Evolutionary conservation across 2,888 invertebrate genomes (phyloP).

Genomic region (Euplagia quadripunctaria): DNA sequence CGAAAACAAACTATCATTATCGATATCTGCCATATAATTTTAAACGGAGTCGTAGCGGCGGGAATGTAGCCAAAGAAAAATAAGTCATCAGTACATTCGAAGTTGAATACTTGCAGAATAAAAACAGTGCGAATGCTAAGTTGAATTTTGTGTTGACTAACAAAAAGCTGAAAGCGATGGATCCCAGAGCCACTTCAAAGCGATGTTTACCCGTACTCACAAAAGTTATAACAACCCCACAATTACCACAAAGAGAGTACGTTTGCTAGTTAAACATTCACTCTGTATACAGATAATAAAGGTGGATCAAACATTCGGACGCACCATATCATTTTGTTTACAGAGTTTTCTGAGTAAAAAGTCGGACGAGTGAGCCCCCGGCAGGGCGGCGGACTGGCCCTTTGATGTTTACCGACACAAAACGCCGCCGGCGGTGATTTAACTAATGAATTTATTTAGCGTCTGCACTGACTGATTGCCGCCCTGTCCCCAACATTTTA

Average conservation of each 20-base stretch:
- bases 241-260: slow-evolving; percentile 76
- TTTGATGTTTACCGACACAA: slow-evolving; percentile 87
- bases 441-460: slow-evolving; percentile 89
- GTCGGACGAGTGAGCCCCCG: slow-evolving; percentile 81
- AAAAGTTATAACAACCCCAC: slow-evolving; percentile 71
- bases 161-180: slow-evolving; percentile 17
- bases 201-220: slow-evolving; percentile 61
- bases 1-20: slow-evolving; percentile 60
- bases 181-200: slow-evolving; percentile 57
- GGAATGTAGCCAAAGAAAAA: slow-evolving; percentile 42
- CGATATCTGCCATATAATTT: slow-evolving; percentile 57
- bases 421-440: slow-evolving; percentile 87
- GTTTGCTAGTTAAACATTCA: slow-evolving; percentile 80
- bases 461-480: slow-evolving; percentile 76
- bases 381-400: slow-evolving; percentile 75
- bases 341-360: slow-evolving; percentile 87
- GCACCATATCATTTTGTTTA: slow-evolving; percentile 87
- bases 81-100: slow-evolving; percentile 23
- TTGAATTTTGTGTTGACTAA: slow-evolving; percentile 13
- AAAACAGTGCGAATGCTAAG: slow-evolving; percentile 6
- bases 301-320: slow-evolving; percentile 86
- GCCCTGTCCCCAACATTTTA: slow-evolving; percentile 56
- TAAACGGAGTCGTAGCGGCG: slow-evolving; percentile 41
- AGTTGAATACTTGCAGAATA: slow-evolving; percentile 13
- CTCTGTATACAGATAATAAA: slow-evolving; percentile 84